Base-by-base conservation (phyloP, 2,797 vertebrate genomes). In the Platyrinchus mystaceus region DNA sequence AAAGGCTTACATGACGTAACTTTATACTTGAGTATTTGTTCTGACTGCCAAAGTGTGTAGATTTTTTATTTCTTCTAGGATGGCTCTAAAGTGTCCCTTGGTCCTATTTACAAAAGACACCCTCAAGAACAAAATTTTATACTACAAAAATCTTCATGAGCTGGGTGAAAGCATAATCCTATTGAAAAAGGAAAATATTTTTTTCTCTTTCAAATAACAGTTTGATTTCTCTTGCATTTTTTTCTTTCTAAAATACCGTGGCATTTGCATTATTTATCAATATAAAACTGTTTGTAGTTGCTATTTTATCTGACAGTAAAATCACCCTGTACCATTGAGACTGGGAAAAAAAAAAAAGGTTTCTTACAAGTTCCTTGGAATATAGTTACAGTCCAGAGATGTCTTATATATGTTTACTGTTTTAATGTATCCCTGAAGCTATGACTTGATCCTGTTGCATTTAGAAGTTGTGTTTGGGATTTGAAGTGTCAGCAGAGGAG, bases 391-490 rank as follows among this genome's bases (percentile, higher is more conserved):
- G 24, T 69, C 56, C 34, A 36, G 94, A 94, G 91, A 87, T 68
- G 86, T 82, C 87, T 88, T 2, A 0, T 43, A 10, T 81, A 75
- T 77, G 84, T 91, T 95, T 94, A 80, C 80, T 85, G 55, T 55
- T 91, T 89, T 87, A 91, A 64, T 59, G 69, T 74, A 68, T 78
- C 80, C 89, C 82, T 36, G 21, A 95, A 97, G 96, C 81, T 76
- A 68, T 12, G 6, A 19, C 58, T 94, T 60, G 64, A 88, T 85
- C 76, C 63, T 73, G 30, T 87, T 67, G 43, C 73, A 66, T 85
- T 36, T 30, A 76, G 80, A 82, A 87, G 63, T 47, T 82, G 32
- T 27, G 58, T 73, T 63, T 94, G 81, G 90, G 87, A 93, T 95
- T 44, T 93, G 71, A 90, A 89, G 75, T 78, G 81, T 81, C 91